Base-by-base conservation (phyloP, 2,888 invertebrate species). In the Habrosyne pyritoides region DNA sequence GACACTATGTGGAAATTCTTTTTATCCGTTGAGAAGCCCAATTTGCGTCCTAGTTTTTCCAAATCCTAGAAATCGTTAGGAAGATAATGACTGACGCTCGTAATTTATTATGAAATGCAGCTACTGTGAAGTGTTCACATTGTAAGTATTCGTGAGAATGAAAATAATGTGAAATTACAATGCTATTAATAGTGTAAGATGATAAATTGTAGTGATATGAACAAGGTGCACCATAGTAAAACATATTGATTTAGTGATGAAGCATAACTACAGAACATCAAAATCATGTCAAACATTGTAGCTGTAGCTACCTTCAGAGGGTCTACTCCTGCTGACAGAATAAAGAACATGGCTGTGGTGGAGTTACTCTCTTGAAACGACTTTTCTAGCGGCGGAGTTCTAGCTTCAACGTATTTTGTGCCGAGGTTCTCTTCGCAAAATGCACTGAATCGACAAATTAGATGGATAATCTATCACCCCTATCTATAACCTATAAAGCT, bases 1-100 rank as follows among this genome's bases (percentile, higher is more conserved):
- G 98, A 98, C 2, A 99, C 97, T 71, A 97, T 98, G 85, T 98
- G 98, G 83, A 99, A 97, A 80, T 97, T 98, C 61, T 94, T 95
- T 67, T 94, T 94, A 64, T 97, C 97, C 10, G 94, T 93, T 0
- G 96, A 95, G 78, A 96, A 98, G 12, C 97, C 97, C 53, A 98
- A 67, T 74, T 94, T 95, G 67, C 95, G 95, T 0, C 98, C 99
- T 22, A 98, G 84, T 63, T 95, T 95, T 86, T 99, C 99, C 0
- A 98, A 96, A 82, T 98, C 99, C 95, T 95, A 64, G 28, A 75
- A 75, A 42, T n/a, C 12, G 14, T 47, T 49, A 46, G 12, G 14
- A 51, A 52, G 6, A 14, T 52, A 2, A 7, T 24, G 7, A n/a
- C n/a, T n/a, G n/a, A n/a, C 2, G 12, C 28, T 28, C 10, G 28